Percentiles rank a stretch among this genome's conserved stretches.
These are phyloP conservation scores for Hydrochoerus hydrochaeris DNA, from an alignment of 2,113 vertebrate genomes.

Conservation along the genomic window DNA sequence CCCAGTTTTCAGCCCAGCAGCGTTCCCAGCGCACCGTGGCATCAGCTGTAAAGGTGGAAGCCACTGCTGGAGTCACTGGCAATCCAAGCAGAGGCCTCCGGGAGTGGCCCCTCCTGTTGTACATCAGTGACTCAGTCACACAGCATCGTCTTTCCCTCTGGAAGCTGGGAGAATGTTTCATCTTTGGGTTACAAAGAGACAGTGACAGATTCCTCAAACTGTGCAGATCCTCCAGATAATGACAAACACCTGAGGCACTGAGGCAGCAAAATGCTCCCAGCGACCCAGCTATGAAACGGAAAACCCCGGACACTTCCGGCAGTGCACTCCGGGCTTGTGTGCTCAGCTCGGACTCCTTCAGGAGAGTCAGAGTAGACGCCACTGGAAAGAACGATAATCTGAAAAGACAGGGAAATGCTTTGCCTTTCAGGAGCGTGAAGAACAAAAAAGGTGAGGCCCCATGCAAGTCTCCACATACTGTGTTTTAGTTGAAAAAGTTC, in stretches of 20 bases:
- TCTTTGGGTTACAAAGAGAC: conserved; percentile 55
- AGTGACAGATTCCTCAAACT: conserved; percentile 31
- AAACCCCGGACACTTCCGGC: not conserved
- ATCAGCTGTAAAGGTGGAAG: not conserved
- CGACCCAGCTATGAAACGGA: not conserved
- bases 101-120: not conserved
- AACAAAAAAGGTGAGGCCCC: not conserved
- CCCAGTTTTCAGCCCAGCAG: not conserved
- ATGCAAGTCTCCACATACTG: not conserved
- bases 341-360: not conserved
- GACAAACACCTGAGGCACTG: conserved; percentile 21
- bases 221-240: conserved; percentile 21
- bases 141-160: not conserved
- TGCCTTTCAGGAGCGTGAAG: not conserved
- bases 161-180: not conserved
- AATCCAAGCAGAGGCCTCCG: not conserved
- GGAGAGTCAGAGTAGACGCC: not conserved
- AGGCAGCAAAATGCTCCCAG: not conserved
- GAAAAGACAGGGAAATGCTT: conserved; percentile 1
- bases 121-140: not conserved
- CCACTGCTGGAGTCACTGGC: not conserved
- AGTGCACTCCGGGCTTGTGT: not conserved
- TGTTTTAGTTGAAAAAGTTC: not conserved
- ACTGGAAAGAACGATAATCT: conserved; percentile 26
- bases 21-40: not conserved